Evolutionary conservation across 2,888 invertebrate genomes (phyloP).

Genomic region (Heterodera filipjevi): DNA sequence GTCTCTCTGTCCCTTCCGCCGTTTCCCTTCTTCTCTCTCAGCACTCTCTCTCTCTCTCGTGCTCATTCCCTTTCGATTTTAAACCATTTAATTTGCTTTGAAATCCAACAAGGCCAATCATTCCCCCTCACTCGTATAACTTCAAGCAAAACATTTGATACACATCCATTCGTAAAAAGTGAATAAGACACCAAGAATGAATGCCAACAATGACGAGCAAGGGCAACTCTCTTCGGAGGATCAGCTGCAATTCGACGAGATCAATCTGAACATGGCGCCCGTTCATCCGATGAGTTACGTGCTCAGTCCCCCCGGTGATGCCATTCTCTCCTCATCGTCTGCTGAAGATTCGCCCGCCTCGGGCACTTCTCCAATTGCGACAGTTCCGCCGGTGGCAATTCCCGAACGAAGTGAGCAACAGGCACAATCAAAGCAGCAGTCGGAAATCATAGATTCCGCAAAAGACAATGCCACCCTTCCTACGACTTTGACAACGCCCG

Average conservation of each 20-base stretch:
- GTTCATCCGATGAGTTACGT: conserved; percentile 2
- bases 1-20: too few relatives aligned
- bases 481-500: too few relatives aligned
- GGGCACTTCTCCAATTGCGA: neutral
- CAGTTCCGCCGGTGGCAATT: neutral
- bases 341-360: neutral
- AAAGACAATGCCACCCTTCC: too few relatives aligned
- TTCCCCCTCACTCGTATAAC: too few relatives aligned
- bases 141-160: too few relatives aligned
- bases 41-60: too few relatives aligned
- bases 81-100: too few relatives aligned
- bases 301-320: neutral
- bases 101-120: too few relatives aligned
- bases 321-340: neutral
- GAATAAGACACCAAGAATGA: neutral
- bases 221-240: neutral
- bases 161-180: neutral
- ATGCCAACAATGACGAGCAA: neutral
- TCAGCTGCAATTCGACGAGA: conserved; percentile 18
- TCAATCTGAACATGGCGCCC: conserved; percentile 17
- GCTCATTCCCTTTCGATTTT: too few relatives aligned
- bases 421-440: neutral
- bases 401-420: neutral
- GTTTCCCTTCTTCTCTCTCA: too few relatives aligned
- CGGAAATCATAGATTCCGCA: too few relatives aligned